These are phyloP conservation scores for Catocala fraxini DNA, from an alignment of 2,888 invertebrate species.

Conservation along the genomic window DNA sequence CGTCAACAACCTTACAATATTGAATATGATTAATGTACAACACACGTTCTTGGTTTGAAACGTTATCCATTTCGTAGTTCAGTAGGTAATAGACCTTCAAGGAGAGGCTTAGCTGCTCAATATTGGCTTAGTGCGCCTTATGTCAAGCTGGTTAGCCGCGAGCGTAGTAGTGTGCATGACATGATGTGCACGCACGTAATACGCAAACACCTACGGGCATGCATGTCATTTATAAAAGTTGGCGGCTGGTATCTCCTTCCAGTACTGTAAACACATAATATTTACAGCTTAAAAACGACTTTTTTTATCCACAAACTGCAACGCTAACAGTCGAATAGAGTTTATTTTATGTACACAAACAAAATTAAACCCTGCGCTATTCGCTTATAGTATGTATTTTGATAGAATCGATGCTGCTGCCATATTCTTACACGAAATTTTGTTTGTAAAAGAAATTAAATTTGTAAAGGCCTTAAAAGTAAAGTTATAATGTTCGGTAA, in stretches of 20 bases:
- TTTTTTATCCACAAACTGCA: slow-evolving; percentile 38
- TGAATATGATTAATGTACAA: slow-evolving; percentile 10
- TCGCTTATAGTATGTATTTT: not conserved
- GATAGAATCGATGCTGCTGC: too few species aligned
- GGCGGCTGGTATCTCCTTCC: not conserved
- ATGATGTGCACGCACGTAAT: not conserved
- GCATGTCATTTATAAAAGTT: not conserved
- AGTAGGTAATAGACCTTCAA: slow-evolving; percentile 2
- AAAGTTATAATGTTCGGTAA: not conserved
- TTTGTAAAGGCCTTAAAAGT: not conserved
- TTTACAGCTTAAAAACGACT: slow-evolving; percentile 36
- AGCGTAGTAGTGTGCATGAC: not conserved
- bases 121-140: slow-evolving; percentile 5
- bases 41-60: slow-evolving; percentile 23
- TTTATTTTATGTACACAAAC: not conserved
- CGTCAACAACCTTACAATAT: slow-evolving; percentile 1
- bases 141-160: not conserved
- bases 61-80: slow-evolving; percentile 21
- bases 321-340: slow-evolving; percentile 30
- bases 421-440: not conserved
- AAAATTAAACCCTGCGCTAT: not conserved
- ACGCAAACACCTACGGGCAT: not conserved
- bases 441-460: not conserved
- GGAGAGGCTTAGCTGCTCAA: slow-evolving; percentile 5
- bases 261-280: slow-evolving; percentile 35